Evolutionary conservation across 1,140 invertebrate species (phyloP).

Genomic region (Aphidius gifuensis): DNA sequence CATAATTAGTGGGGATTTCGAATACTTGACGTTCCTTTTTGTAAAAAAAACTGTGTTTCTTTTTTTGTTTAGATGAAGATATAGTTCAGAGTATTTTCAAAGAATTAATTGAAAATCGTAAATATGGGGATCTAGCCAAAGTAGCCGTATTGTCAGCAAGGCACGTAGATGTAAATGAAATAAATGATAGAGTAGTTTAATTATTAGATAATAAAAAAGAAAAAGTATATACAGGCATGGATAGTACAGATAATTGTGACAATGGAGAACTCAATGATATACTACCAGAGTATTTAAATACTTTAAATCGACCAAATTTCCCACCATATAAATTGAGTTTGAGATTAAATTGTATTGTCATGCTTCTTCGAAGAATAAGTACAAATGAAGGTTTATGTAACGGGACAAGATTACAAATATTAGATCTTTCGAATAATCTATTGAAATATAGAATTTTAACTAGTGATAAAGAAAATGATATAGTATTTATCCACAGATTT

Average conservation of each 20-base stretch:
- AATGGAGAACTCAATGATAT: constrained; percentile 6
- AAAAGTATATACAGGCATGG: constrained; percentile 5
- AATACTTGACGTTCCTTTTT: too few relatives aligned
- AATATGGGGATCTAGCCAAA: background rate
- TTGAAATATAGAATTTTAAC: constrained; percentile 1
- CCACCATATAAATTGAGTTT: constrained; percentile 1
- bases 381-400: constrained; percentile 2
- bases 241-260: constrained; percentile 9
- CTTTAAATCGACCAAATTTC: constrained; percentile 2
- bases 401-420: constrained; percentile 2
- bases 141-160: constrained; percentile 1
- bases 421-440: constrained; percentile 1
- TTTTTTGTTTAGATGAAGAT: background rate
- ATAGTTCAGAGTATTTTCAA: background rate
- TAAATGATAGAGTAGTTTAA: constrained; percentile 7
- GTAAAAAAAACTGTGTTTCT: too few relatives aligned
- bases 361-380: too few relatives aligned
- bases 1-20: too few relatives aligned
- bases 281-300: constrained; percentile 12
- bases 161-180: too few relatives aligned
- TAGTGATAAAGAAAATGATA: background rate
- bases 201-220: constrained; percentile 9
- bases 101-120: background rate
- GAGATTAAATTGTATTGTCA: constrained; percentile 1
- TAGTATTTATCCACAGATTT: background rate